Conservation (phyloP, 1,140 invertebrate genomes). For the Drosophila sproati region DNA sequence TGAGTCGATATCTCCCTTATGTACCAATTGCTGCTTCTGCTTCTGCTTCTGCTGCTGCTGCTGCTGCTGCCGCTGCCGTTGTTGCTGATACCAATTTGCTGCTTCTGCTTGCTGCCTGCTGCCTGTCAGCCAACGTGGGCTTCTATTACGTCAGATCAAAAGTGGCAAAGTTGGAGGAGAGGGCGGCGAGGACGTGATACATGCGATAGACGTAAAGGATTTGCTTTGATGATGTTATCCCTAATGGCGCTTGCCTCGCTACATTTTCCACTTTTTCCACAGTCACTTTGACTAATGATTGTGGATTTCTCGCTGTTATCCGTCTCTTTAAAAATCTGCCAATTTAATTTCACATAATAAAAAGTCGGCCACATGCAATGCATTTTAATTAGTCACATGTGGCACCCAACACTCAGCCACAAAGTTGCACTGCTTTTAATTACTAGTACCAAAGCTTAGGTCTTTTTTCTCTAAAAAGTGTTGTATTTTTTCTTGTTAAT, state of each 20-base stretch:
- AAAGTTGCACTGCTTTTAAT: conserved; percentile 43
- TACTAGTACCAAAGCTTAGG: conserved; percentile 40
- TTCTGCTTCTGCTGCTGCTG: conserved; percentile 17
- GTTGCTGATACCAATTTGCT: conserved; percentile 46
- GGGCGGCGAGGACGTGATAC: conserved; percentile 54
- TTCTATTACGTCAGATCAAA: conserved; percentile 53
- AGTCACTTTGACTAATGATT: conserved; percentile 66
- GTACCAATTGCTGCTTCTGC: conserved; percentile 59
- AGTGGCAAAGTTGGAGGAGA: background rate
- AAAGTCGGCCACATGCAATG: conserved; percentile 42
- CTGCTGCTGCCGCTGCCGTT: conserved; percentile 17
- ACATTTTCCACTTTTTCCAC: conserved; percentile 27
- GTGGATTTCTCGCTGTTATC: conserved; percentile 4
- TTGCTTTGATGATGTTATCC: conserved; percentile 80
- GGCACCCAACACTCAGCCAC: conserved; percentile 11
- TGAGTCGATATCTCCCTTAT: conserved; percentile 59
- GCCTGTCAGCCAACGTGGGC: conserved; percentile 64
- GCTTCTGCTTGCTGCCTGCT: background rate
- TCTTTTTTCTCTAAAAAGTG: conserved; percentile 49
- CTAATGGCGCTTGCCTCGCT: conserved; percentile 67
- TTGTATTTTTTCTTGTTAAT: conserved; percentile 68
- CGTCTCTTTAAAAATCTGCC: conserved; percentile 41
- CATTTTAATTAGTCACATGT: conserved; percentile 66
- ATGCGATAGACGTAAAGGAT: conserved; percentile 72
- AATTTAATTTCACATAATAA: conserved; percentile 48